Evolutionary conservation across 2,113 vertebrate genomes (phyloP), one percentile per base, ranked within the genome.

Genomic region (Eurypyga helias): DNA sequence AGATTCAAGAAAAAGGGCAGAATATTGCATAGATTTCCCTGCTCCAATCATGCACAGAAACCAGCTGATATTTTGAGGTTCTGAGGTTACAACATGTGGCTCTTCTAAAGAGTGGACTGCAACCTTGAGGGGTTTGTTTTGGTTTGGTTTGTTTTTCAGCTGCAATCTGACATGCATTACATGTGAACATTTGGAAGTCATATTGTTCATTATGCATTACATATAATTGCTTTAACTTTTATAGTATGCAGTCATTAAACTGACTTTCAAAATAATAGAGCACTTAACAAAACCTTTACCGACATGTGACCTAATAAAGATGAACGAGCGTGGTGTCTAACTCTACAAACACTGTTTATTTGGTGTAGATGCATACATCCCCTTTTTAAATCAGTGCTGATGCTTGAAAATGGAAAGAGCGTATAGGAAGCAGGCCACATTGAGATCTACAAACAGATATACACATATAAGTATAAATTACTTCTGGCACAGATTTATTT

Each of bases 181-280:
- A 96, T 46, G 61, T 55, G 76, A 97, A 87, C 95, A 96, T 97
- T 95, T 97, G 94, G 96, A 95, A 96, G 43, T 93, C 67, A 91
- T 93, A 93, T 20, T 87, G 66, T 55, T 95, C 89, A 70, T 80
- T 92, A 24, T 62, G 66, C 73, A 60, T 51, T 62, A 90, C 43
- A 85, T 62, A 67, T 34, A 96, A 96, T 34, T 95, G 84, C 90
- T 90, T 92, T 61, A 95, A 90, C 88, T 96, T 88, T 91, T 67
- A 82, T 20, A 83, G 55, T 28, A 70, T n/a, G 83, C 57, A 95
- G 36, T 49, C 79, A 45, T 94, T 93, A 96, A 96, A 85, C 17
- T 73, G 66, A 46, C 80, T 96, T 77, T 45, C 75, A 76, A 64
- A 96, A 89, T 84, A 93, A 76, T 5, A 58, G 62, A 93, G 72